These are phyloP conservation scores for Cathartes aura DNA, from an alignment of 2,113 vertebrate species.

Conservation along the genomic window DNA sequence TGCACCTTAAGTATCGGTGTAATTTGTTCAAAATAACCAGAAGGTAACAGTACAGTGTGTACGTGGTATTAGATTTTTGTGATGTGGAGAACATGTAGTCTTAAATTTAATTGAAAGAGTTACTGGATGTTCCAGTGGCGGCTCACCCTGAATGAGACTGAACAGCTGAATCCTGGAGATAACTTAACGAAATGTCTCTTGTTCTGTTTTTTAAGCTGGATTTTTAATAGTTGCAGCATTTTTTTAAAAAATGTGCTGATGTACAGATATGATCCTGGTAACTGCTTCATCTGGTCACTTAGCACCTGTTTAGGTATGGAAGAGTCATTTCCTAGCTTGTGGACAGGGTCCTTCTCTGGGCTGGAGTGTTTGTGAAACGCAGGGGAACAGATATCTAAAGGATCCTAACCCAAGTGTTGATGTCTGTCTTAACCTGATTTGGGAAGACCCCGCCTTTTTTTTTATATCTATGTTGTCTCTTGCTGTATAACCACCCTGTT, in stretches of 20 bases:
- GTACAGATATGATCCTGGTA: not conserved
- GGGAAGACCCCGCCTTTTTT: not conserved
- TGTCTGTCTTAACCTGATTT: not conserved
- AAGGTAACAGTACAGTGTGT: not conserved
- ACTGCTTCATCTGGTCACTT: not conserved
- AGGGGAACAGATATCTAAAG: not conserved
- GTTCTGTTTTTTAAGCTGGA: not conserved
- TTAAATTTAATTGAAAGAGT: not conserved
- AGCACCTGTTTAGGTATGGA: not conserved
- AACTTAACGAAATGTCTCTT: not conserved
- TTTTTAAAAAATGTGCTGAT: not conserved
- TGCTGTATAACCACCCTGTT: not conserved
- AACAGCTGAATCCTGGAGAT: not conserved
- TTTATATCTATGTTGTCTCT: not conserved
- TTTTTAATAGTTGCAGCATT: not conserved
- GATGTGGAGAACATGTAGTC: not conserved
- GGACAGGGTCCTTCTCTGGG: not conserved
- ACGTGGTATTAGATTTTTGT: not conserved
- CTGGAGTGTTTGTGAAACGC: not conserved
- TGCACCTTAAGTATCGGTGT: not conserved
- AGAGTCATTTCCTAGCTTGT: not conserved
- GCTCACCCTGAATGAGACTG: not conserved
- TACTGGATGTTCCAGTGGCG: not conserved
- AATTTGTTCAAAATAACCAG: not conserved
- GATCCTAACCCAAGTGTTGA: not conserved